phyloP scores from a whole-genome alignment of 2,888 invertebrate species.

The Hipparchia sbordonii region DNA sequence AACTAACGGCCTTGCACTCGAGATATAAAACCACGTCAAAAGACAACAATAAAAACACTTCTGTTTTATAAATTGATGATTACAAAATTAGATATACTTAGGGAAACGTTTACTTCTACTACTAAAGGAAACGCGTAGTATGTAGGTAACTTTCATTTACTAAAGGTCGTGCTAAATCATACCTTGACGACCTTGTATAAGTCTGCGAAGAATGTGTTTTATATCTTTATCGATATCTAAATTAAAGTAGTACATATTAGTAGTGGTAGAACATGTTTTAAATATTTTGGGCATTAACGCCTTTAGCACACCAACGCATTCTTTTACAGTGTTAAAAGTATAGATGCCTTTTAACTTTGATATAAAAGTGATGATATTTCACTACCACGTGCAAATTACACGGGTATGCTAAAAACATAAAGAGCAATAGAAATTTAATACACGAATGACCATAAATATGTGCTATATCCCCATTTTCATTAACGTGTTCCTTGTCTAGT shows the following conservation, averaged over 20 bases:
- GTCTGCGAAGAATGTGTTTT: conserved; percentile 25
- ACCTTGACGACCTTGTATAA: conserved; percentile 33
- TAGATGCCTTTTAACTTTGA: too few species aligned
- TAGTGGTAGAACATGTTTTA: background rate
- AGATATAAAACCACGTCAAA: background rate
- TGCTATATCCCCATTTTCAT: background rate
- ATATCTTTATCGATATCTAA: conserved; percentile 2
- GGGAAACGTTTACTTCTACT: background rate
- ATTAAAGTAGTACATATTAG: too few species aligned
- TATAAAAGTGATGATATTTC: too few species aligned
- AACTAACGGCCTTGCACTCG: conserved; percentile 1
- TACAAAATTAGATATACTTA: background rate
- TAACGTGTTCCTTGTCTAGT: background rate
- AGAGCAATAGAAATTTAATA: too few species aligned
- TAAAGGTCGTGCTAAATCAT: conserved; percentile 17
- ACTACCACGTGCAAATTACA: too few species aligned
- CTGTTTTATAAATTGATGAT: background rate
- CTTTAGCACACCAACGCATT: too few species aligned
- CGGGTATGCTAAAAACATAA: too few species aligned
- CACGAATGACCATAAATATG: too few species aligned
- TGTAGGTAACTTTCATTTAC: background rate
- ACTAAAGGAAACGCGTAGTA: conserved; percentile 5
- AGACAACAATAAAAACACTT: background rate
- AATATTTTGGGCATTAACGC: background rate
- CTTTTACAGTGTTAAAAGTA: too few species aligned